Base-by-base conservation (phyloP, 1,140 invertebrate genomes). In the Archivesica marissinica region DNA sequence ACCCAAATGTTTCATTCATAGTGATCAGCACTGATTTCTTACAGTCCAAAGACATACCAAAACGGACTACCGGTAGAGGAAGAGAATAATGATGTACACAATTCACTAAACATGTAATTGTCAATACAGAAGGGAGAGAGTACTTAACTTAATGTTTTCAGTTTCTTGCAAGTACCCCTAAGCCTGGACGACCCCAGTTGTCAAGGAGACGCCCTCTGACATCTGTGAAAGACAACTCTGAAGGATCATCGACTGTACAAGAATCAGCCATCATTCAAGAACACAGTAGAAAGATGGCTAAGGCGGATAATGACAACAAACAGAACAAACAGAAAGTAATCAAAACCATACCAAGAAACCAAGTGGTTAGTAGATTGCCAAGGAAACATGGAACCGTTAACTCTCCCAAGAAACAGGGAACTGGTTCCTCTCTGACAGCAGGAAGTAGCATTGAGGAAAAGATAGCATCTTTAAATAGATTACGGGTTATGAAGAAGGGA, bases 151-250 rank as follows among this genome's bases (percentile, higher is more conserved):
- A 9, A 56, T 66, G 3, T 68, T 13, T 59, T 61, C 30, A 77
- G 75, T 77, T 77, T 47, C 54, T 77, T 41, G 75, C 75, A 38
- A 77, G 75, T 54, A 77, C 75, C 15, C 75, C 75, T 25, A 77
- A 77, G 23, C 75, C 75, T 25, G 75, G 75, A 15, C 56, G 75
- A 41, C 75, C 75, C 44, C 75, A 77, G 54, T 54, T 77, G 35
- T 77, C 75, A 33, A 77, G 75, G 28, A 39, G 75, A 30, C 54
- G 75, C 39, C 75, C 75, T 9, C 17, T 61, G 52, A 39, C 52
- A 38, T 25, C 50, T 54, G 74, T 56, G 0, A 6, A 0, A 2
- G 74, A 76, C 11, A 76, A 13, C 9, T 54, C 44, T 4, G 50
- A 33, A 9, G n/a, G 23, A 15, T 20, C 47, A 3, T 2, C 23